phyloP scores from a whole-genome alignment of 2,113 vertebrate species.

The Rhombomys opimus region DNA sequence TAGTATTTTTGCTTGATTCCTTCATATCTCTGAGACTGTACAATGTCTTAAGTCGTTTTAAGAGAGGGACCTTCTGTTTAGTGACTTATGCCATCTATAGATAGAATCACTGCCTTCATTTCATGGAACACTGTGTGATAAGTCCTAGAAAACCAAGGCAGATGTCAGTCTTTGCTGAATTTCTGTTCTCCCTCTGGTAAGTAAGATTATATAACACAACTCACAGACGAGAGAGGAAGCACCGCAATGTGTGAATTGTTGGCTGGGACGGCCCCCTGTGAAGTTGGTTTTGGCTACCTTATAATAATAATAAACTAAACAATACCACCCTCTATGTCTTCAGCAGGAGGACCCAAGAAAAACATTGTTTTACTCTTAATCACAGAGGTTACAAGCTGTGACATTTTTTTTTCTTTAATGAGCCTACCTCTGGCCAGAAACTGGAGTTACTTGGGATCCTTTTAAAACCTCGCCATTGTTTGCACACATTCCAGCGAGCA shows the following conservation, averaged over 20 bases:
- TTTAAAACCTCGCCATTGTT: neutral
- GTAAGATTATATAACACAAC: neutral
- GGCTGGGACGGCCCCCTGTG: neutral
- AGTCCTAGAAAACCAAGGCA: slow-evolving; percentile 36
- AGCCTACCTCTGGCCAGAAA: neutral
- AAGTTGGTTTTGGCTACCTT: neutral
- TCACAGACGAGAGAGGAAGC: neutral
- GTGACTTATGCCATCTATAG: neutral
- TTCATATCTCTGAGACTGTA: neutral
- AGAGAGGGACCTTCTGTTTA: neutral
- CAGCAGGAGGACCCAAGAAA: neutral
- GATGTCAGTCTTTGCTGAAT: neutral
- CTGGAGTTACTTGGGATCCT: neutral
- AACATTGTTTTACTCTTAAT: neutral
- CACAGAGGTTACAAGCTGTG: neutral
- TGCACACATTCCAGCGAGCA: neutral
- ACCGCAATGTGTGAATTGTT: neutral
- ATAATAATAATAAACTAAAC: slow-evolving; percentile 49
- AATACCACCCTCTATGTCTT: slow-evolving; percentile 23
- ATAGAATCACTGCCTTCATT: neutral
- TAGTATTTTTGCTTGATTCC: neutral
- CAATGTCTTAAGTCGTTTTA: neutral
- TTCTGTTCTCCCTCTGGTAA: slow-evolving; percentile 20
- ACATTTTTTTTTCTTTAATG: slow-evolving; percentile 20
- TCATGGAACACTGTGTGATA: neutral